Evolutionary conservation across 2,888 invertebrate genomes (phyloP), one percentile per base, ranked within the genome.

Genomic region (Thysanoteuthis rhombus): DNA sequence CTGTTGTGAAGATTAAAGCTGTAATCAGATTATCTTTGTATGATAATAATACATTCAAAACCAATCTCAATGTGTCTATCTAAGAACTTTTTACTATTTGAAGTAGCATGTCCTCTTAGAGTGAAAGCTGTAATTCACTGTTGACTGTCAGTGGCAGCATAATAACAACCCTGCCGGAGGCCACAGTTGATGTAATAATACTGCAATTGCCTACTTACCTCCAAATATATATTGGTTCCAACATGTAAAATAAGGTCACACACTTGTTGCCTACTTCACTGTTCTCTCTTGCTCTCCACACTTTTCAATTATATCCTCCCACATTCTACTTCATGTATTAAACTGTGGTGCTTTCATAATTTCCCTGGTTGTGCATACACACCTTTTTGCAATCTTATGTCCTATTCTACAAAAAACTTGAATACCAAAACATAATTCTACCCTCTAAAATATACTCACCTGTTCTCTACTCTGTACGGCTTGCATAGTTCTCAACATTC

Each of bases 41-140:
- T 75, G n/a, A 75, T 75, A 75, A 58, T 58, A 28, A 75, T 75
- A 75, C 75, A 75, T 75, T 75, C 75, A 75, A 4, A 75, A 75
- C n/a, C 75, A 75, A 45, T 45, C 45, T 45, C 45, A 45, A n/a
- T 75, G 75, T 75, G 75, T 75, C 75, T 75, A 75, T 75, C 75
- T 75, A 75, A n/a, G n/a, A 75, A 75, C 75, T 75, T 75, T 58
- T n/a, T 75, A 75, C 75, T 75, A 75, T 75, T 75, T 75, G 75
- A 75, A 75, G n/a, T 75, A 75, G n/a, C 75, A 75, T 75, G 75
- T 75, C 75, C 75, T 75, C 16, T n/a, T 75, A n/a, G n/a, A 75
- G 75, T n/a, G 75, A 75, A 75, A 75, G 75, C n/a, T 75, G n/a
- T 75, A 75, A 75, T 75, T 75, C 75, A 75, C n/a, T 75, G n/a